These are phyloP conservation scores for Pimpla rufipes DNA, from an alignment of 2,888 invertebrate species.

Conservation along the genomic window DNA sequence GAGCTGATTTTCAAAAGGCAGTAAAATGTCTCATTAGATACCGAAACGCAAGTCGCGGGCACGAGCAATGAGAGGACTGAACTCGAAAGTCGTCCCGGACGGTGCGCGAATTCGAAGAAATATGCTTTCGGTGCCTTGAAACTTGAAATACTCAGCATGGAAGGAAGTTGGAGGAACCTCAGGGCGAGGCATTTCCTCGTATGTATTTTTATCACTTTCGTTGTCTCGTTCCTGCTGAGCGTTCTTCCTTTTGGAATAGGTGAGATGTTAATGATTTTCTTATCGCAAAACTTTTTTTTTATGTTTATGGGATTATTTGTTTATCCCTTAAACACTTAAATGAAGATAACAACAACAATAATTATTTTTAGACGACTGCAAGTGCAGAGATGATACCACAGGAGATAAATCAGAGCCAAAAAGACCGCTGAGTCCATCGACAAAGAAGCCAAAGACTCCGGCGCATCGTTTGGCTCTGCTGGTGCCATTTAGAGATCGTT, in stretches of 20 bases:
- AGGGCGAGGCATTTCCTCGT: constrained; percentile 83
- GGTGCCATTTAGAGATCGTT: constrained; percentile 98
- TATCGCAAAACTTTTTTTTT: constrained; percentile 35
- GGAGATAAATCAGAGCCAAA: constrained; percentile 35
- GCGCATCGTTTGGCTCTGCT: constrained; percentile 92
- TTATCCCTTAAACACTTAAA: neutral
- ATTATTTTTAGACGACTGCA: constrained; percentile 71
- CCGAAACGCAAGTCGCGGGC: neutral
- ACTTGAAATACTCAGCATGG: constrained; percentile 73
- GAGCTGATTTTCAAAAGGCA: constrained; percentile 23
- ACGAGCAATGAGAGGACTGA: neutral
- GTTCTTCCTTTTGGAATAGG: constrained; percentile 84
- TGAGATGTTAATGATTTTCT: constrained; percentile 73
- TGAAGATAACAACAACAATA: neutral
- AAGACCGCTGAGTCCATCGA: constrained; percentile 27
- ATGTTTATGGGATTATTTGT: no score
- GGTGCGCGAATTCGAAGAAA: constrained; percentile 13
- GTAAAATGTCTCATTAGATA: neutral
- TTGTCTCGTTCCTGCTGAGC: constrained; percentile 84
- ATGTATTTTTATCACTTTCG: constrained; percentile 84
- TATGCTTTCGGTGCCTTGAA: constrained; percentile 22
- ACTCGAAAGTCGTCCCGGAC: neutral
- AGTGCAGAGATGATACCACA: constrained; percentile 64
- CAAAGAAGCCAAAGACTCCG: constrained; percentile 62
- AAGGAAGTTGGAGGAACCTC: constrained; percentile 77